Base-by-base conservation (phyloP, 2,113 vertebrate genomes). In the Engraulis encrasicolus region DNA sequence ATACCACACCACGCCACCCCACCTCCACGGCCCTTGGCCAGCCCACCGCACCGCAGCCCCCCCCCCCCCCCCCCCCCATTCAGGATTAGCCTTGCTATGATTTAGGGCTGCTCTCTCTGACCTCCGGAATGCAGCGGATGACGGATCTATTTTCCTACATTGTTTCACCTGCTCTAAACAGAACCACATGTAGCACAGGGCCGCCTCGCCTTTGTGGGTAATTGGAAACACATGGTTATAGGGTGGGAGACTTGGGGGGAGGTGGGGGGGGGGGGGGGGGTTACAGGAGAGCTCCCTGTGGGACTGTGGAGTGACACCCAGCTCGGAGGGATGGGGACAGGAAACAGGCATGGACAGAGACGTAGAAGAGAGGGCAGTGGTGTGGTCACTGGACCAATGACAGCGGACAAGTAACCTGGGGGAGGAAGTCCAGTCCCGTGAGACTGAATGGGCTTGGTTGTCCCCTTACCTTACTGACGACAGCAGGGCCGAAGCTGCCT, bases 101-200 rank as follows among this genome's bases (percentile, higher is more conserved):
- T 95, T 93, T 92, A 93, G 90, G 87, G 71, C 86, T 61, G 86
- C 91, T 93, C 93, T 91, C 93, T 88, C 90, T 89, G 88, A 83
- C 85, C 86, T 89, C 90, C 91, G 92, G 91, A 93, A 94, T 91
- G 93, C 91, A 86, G 86, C 82, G 84, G 58, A 93, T 93, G 92
- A 94, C 91, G 92, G 91, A 93, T 93, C 94, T 94, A 93, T 94
- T 96, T 95, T 96, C 94, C 95, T 92, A 91, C 93, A 95, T 95
- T 96, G 95, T 95, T 95, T 95, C 93, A 94, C 93, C 92, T 93
- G 93, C 90, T 94, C 90, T 94, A 95, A 95, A 92, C 88, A 88
- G 92, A 95, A 94, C 92, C 93, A 96, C 90, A 94, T 91, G 91
- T 88, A 83, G 89, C 77, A 83, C 89, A 89, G 88, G 85, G 89